Evolutionary conservation across 2,797 vertebrate genomes (phyloP), one percentile per base, ranked within the genome.

Genomic region (Phylloscopus collybita): DNA sequence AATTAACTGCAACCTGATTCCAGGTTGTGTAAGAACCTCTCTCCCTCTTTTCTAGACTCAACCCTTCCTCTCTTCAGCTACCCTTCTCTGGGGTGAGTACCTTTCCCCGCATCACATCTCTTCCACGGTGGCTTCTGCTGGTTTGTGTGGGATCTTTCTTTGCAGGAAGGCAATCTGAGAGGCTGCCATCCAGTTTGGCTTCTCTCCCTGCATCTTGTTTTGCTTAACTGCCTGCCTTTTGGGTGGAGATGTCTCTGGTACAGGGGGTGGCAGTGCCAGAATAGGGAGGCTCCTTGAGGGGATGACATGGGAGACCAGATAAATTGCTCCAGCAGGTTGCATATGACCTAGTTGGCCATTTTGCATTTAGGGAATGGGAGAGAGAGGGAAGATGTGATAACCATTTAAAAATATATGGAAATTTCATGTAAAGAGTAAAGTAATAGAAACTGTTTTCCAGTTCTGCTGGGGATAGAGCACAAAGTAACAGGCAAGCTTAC

Each of bases 371-470:
- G 54, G 54, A 60, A 76, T 45, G 59, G 67, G 66, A 86, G 60
- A 86, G 56, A 36, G 66, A 88, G 16, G 38, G 76, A 91, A 95
- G 82, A 72, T 62, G n/a, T 40, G 70, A 66, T 94, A 94, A 82
- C 49, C 51, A 57, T 95, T 96, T 26, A 74, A 82, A 94, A 92
- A 53, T 70, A 49, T 70, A 95, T 92, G 94, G 92, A 95, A 95
- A 95, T 96, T 81, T 86, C 56, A 93, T 94, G 90, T 93, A 95
- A 96, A 92, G 83, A 73, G 83, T 47, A 76, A 85, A 78, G 67
- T 71, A 88, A 50, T 67, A 87, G 86, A 67, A 88, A 60, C 64
- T 85, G 25, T 82, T 90, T 89, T 80, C 78, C 80, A 71, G 67
- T 92, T 93, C 83, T 94, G 76, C 86, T 93, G 73, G 36, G 65